Evolutionary conservation across 2,797 vertebrate genomes (phyloP).

Genomic region (Gymnothorax reevesii): DNA sequence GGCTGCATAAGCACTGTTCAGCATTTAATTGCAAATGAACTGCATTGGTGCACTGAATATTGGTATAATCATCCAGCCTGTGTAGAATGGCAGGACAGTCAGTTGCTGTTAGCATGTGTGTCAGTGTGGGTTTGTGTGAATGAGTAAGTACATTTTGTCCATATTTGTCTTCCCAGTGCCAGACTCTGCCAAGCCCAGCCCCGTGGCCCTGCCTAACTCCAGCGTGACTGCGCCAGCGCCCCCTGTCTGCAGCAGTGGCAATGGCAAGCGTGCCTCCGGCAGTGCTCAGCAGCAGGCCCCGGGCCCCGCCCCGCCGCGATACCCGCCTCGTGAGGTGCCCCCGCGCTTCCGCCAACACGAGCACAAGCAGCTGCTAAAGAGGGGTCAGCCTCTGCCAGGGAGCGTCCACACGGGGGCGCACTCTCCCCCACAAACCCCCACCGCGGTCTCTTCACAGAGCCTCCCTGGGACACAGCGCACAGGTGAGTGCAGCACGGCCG

Average conservation of each 20-base stretch:
- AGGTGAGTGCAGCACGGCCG: slow-evolving; percentile 62
- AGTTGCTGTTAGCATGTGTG: too few species aligned
- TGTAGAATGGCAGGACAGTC: too few species aligned
- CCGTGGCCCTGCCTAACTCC: slow-evolving; percentile 84
- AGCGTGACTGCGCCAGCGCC: slow-evolving; percentile 83
- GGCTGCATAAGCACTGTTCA: too few species aligned
- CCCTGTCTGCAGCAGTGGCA: slow-evolving; percentile 77
- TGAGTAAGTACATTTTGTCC: neutral
- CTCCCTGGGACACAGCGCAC: slow-evolving; percentile 74
- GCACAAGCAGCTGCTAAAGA: slow-evolving; percentile 95
- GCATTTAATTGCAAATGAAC: too few species aligned
- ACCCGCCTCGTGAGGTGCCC: slow-evolving; percentile 93
- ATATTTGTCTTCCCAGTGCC: slow-evolving; percentile 77
- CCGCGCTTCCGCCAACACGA: slow-evolving; percentile 97
- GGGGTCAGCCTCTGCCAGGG: slow-evolving; percentile 72
- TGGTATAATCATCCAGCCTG: too few species aligned
- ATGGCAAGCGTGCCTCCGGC: slow-evolving; percentile 75
- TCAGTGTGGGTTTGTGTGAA: neutral
- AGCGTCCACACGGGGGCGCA: slow-evolving; percentile 67
- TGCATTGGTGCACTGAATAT: too few species aligned
- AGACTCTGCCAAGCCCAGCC: slow-evolving; percentile 91
- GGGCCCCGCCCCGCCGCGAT: slow-evolving; percentile 80
- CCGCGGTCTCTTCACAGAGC: slow-evolving; percentile 63
- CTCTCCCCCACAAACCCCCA: slow-evolving; percentile 65
- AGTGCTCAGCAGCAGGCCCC: slow-evolving; percentile 73